Percentiles rank a stretch among this genome's conserved stretches.
These are phyloP conservation scores for Oenanthe melanoleuca DNA, from an alignment of 2,113 vertebrate genomes.

Conservation along the genomic window DNA sequence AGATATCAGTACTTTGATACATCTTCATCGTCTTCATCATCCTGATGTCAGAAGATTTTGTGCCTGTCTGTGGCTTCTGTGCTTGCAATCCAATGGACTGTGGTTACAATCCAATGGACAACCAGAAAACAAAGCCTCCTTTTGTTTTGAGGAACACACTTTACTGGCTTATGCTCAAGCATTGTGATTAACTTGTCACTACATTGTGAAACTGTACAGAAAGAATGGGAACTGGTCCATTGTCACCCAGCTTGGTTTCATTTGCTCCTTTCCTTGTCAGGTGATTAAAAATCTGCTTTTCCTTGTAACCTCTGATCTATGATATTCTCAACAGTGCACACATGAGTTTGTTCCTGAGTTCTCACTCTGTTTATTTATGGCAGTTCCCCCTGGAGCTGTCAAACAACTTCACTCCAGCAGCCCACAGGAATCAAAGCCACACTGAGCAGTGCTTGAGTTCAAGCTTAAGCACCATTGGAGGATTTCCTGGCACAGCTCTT, in stretches of 20 bases:
- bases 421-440: neutral
- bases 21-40: neutral
- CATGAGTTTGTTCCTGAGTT: neutral
- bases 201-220: neutral
- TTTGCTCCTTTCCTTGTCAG: neutral
- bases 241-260: neutral
- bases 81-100: too few species aligned
- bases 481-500: neutral
- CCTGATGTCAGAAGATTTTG: neutral
- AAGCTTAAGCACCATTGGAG: fast-evolving
- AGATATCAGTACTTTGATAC: neutral
- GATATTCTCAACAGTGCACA: neutral
- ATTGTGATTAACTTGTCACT: neutral
- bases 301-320: neutral
- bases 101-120: neutral
- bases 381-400: neutral
- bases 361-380: neutral
- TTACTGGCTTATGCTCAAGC: neutral
- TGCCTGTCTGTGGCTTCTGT: fast-evolving
- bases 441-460: fast-evolving
- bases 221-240: neutral
- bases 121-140: neutral
- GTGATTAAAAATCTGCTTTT: neutral
- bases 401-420: neutral
- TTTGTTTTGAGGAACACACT: neutral